Evolutionary conservation across 2,113 vertebrate genomes (phyloP), one percentile per base, ranked within the genome.

Genomic region (Nothoprocta perdicaria): DNA sequence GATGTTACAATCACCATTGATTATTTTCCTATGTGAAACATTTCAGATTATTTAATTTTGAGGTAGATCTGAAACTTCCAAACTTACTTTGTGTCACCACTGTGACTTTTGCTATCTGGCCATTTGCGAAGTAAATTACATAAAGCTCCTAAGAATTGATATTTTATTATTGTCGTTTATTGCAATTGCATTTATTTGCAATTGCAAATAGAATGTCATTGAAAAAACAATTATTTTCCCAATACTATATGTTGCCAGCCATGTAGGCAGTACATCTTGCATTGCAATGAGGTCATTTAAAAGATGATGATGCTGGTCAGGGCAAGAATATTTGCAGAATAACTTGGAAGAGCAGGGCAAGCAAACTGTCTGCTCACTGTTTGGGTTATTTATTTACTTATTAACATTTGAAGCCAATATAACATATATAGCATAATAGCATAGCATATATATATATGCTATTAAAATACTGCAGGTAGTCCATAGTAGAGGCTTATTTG

Each of bases 221-320:
- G 88, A 72, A 75, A 65, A 8, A 61, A 40, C 46, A 45, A 26
- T 83, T 92, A 67, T 82, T 89, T 69, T 45, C 38, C 45, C 48
- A 55, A 1, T 82, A 43, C 33, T 86, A 0, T 65, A 61, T 45
- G 46, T 76, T 83, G 35, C 29, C 26, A 41, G 21, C n/a, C 78
- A 71, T 1, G 3, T 14, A 38, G 46, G 46, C 52, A 84, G 71
- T 58, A 33, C 19, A 26, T 27, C 24, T 31, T 89, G 82, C 50
- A 72, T 94, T 65, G 58, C 29, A 48, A 58, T 88, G 81, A 92
- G 58, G 33, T 90, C 40, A 69, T 92, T 93, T 95, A 45, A 85
- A 85, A 72, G 38, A 88, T 57, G 24, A 29, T 53, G 68, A 66
- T 89, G 48, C 61, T 2, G 29, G 89, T 90, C 46, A 80, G 65